Base-by-base conservation (phyloP, 2,113 vertebrate species). In the Pelecanus crispus region DNA sequence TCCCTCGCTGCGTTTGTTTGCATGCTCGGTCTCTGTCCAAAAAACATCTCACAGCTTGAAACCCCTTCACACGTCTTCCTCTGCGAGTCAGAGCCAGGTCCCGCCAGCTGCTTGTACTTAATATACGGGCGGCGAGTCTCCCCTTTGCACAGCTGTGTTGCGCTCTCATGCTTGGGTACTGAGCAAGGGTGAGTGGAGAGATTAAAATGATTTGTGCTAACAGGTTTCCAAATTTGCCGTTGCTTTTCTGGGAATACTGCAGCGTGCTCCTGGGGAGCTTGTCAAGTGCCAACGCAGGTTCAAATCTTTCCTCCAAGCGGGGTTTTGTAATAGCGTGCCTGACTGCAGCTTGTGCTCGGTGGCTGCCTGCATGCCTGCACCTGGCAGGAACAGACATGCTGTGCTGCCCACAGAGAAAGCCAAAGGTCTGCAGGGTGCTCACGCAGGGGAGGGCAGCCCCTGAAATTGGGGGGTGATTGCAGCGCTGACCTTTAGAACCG, bases 71-170 rank as follows among this genome's bases (percentile, higher is more conserved):
- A 1, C 16, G 0, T 55, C 61, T 67, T 56, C 92, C 74, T 42
- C 36, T 52, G 70, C 55, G 18, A 42, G 66, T 10, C 44, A 3
- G 38, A 45, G 75, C 50, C 63, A 4, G 11, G 65, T 83, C 55
- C 42, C 0, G 0, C 61, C 17, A 11, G 71, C 83, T 62, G 75
- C 90, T 66, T 6, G 53, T 32, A 4, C 11, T 28, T 4, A 0
- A 4, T 6, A 1, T 6, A 2, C 0, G 2, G 73, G 53, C 7
- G 17, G n/a, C 0, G 7, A n/a, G 34, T 20, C 9, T 13, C 42
- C 22, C 6, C 66, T 34, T 0, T 0, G 25, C 79, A 19, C 82
- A 22, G 89, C 80, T 6, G 10, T 2, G 44, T 75, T 17, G 42
- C 75, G 32, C 32, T 26, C 73, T 40, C 52, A 1, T 15, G 25